These are phyloP conservation scores for Vulpes ferrilata DNA, from an alignment of 2,113 vertebrate genomes.

Conservation along the genomic window DNA sequence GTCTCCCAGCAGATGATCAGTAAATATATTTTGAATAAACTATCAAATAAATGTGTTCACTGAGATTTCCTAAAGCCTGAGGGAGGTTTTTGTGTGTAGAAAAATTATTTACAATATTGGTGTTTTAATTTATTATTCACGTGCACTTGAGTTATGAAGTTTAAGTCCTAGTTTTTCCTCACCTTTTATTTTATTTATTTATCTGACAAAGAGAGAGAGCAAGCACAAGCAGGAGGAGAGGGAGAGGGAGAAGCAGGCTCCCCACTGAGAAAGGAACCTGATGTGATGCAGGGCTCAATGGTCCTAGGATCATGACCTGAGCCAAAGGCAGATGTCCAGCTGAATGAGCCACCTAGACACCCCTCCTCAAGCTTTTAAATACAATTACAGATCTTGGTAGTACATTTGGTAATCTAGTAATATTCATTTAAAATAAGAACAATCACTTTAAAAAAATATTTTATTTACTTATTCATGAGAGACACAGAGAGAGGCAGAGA, in stretches of 20 bases:
- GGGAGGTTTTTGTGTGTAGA: not conserved
- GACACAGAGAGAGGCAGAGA: too few relatives aligned
- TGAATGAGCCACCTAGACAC: too few relatives aligned
- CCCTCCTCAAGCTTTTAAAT: not conserved
- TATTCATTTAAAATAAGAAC: constrained; percentile 24
- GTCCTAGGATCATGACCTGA: too few relatives aligned
- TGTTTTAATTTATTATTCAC: not conserved
- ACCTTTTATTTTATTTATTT: too few relatives aligned
- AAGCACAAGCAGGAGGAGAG: too few relatives aligned
- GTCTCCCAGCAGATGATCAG: not conserved
- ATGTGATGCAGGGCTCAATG: too few relatives aligned
- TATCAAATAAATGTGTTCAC: not conserved
- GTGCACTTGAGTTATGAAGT: not conserved
- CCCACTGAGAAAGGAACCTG: too few relatives aligned
- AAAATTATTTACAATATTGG: not conserved
- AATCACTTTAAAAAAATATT: not conserved
- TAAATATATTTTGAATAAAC: not conserved
- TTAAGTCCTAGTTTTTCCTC: not conserved
- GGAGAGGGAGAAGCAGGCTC: too few relatives aligned
- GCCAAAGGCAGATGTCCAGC: too few relatives aligned
- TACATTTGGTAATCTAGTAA: not conserved
- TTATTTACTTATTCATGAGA: too few relatives aligned
- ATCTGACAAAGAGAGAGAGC: too few relatives aligned
- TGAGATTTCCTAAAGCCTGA: not conserved
- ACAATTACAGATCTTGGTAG: not conserved